phyloP scores from a whole-genome alignment of 1,140 invertebrate species.

The Hydropsyche tenuis region DNA sequence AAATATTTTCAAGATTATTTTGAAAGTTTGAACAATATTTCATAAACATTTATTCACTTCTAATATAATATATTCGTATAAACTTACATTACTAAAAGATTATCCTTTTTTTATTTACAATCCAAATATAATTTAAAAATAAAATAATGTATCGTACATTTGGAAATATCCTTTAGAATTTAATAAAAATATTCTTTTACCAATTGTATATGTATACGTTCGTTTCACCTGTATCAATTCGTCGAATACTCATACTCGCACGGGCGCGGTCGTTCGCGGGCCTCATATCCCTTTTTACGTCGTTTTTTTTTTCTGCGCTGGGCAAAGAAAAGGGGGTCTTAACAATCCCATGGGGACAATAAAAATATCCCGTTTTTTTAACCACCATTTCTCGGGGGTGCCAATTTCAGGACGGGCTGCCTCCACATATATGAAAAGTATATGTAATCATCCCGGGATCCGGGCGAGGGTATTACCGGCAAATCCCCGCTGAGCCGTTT shows the following conservation, averaged over 20 bases:
- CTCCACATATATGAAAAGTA: constrained; percentile 38
- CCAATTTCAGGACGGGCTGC: constrained; percentile 39
- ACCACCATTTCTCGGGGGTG: constrained; percentile 44
- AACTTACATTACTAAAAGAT: no score
- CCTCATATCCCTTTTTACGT: constrained; percentile 32
- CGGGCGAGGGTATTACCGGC: constrained; percentile 35
- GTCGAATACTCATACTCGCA: constrained; percentile 20
- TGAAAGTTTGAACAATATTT: no score
- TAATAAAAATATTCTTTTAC: no score
- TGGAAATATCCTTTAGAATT: no score
- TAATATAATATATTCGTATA: no score
- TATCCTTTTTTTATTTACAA: no score
- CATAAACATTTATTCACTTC: no score
- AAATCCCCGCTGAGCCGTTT: constrained; percentile 40
- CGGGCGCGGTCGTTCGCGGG: neutral
- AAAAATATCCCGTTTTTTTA: constrained; percentile 49
- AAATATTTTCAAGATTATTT: no score
- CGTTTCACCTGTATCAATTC: constrained; percentile 32
- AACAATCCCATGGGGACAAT: constrained; percentile 46
- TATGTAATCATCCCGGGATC: constrained; percentile 35
- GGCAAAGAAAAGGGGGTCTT: constrained; percentile 36
- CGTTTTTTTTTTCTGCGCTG: constrained; percentile 24
- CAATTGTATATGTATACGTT: neutral
- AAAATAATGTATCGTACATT: no score
- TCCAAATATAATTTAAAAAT: no score